phyloP scores from a whole-genome alignment of 2,888 invertebrate species.

The Acleris literana region DNA sequence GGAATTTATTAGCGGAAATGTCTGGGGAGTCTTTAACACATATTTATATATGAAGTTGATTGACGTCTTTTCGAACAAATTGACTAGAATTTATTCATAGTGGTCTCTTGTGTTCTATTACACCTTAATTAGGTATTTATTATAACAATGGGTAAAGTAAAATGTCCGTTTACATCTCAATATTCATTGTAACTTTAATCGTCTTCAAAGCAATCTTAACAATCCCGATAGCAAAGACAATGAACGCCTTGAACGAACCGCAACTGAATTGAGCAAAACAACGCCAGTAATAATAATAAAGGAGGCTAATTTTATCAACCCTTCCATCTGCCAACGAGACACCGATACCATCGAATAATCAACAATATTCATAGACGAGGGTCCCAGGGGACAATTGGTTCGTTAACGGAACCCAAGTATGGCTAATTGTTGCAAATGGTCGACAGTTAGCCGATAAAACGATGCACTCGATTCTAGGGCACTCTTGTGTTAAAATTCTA shows the following conservation, averaged over 20 bases:
- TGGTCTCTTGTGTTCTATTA: too few relatives aligned
- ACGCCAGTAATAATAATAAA: slow-evolving; percentile 43
- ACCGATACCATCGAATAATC: slow-evolving; percentile 25
- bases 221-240: not conserved
- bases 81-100: too few relatives aligned
- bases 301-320: slow-evolving; percentile 49
- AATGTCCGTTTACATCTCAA: too few relatives aligned
- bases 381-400: slow-evolving; percentile 61
- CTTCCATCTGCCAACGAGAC: slow-evolving; percentile 36
- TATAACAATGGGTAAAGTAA: too few relatives aligned
- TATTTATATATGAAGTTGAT: too few relatives aligned
- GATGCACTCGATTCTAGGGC: slow-evolving; percentile 42
- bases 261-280: not conserved
- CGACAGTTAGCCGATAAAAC: slow-evolving; percentile 67
- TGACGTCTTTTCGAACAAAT: too few relatives aligned
- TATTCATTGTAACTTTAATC: too few relatives aligned
- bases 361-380: slow-evolving; percentile 41
- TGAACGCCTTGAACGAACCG: slow-evolving; percentile 5
- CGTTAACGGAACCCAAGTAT: slow-evolving; percentile 63
- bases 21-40: too few relatives aligned
- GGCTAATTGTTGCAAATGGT: slow-evolving; percentile 76
- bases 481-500: slow-evolving; percentile 7
- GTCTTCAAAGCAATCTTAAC: not conserved
- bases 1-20: too few relatives aligned
- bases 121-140: too few relatives aligned